A percentile compares a stretch with the other conserved stretches of the same genome.
Evolutionary conservation across 2,113 vertebrate genomes (phyloP).

Genomic region (Phocoena sinus): DNA sequence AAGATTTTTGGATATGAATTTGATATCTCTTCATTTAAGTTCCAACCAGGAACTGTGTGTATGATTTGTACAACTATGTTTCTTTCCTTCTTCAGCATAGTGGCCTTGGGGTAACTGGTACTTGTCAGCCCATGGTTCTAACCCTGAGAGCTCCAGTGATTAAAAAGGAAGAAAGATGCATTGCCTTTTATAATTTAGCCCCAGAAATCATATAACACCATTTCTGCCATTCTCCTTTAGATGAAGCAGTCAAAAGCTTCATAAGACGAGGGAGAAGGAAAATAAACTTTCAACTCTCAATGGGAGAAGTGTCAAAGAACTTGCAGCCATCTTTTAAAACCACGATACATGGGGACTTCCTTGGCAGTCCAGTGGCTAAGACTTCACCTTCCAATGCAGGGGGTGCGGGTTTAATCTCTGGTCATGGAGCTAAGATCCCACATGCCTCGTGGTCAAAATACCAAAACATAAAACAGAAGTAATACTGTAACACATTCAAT

Average conservation of each 20-base stretch:
- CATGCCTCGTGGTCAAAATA: too few species aligned
- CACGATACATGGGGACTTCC: too few species aligned
- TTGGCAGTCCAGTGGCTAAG: too few species aligned
- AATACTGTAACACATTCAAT: too few species aligned
- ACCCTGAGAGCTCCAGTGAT: background rate
- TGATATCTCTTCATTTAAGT: background rate
- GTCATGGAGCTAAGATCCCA: too few species aligned
- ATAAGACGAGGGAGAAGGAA: background rate
- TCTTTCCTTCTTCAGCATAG: background rate
- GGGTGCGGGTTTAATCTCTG: too few species aligned
- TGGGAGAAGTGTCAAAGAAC: background rate
- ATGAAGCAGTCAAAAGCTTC: background rate
- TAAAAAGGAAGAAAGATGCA: background rate
- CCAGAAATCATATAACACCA: background rate
- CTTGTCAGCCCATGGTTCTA: background rate
- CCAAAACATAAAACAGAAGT: too few species aligned
- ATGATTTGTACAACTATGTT: background rate
- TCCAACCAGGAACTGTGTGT: background rate
- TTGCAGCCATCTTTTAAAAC: background rate
- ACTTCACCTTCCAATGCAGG: too few species aligned
- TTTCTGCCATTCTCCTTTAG: background rate
- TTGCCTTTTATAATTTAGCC: background rate
- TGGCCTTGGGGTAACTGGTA: too few species aligned
- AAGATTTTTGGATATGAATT: background rate
- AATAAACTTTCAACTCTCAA: background rate